These are phyloP conservation scores for Noctua janthina DNA, from an alignment of 2,888 invertebrate species.

Conservation along the genomic window DNA sequence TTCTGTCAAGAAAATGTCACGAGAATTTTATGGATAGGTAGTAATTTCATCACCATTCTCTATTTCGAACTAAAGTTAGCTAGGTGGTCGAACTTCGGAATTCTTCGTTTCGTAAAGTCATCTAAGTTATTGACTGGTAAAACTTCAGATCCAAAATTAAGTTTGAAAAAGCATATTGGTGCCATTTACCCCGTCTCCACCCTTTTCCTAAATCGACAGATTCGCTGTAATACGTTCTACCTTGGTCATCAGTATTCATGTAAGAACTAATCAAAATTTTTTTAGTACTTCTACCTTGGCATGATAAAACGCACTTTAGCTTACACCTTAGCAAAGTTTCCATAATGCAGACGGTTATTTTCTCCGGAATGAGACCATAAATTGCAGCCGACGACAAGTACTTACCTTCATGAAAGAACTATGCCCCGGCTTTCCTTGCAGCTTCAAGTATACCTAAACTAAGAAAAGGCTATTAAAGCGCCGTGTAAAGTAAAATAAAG, in stretches of 20 bases:
- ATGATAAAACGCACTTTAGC: slow-evolving; percentile 44
- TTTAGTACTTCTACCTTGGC: background rate
- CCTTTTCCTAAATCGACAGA: background rate
- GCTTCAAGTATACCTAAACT: slow-evolving; percentile 60
- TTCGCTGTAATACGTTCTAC: background rate
- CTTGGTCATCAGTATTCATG: slow-evolving; percentile 9
- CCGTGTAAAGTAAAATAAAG: slow-evolving; percentile 32
- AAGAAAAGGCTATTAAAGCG: slow-evolving; percentile 52
- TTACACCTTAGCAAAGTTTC: slow-evolving; percentile 65
- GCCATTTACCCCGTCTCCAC: slow-evolving; percentile 3
- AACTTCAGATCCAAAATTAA: slow-evolving; percentile 43
- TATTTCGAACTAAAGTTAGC: slow-evolving; percentile 28
- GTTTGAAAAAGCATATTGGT: slow-evolving; percentile 33
- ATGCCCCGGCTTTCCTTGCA: slow-evolving; percentile 57
- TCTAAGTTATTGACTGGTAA: slow-evolving; percentile 32
- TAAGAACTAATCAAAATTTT: slow-evolving; percentile 17
- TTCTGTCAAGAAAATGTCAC: slow-evolving; percentile 2
- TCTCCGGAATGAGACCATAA: slow-evolving; percentile 78
- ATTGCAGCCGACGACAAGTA: slow-evolving; percentile 75
- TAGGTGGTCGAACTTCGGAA: slow-evolving; percentile 6
- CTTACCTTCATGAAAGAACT: slow-evolving; percentile 65
- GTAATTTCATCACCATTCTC: slow-evolving; percentile 18
- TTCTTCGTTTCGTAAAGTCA: slow-evolving; percentile 17
- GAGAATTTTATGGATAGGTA: slow-evolving; percentile 12
- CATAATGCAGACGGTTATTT: slow-evolving; percentile 73